phyloP scores from a whole-genome alignment of 2,797 vertebrate genomes.

The Tragopan temminckii region DNA sequence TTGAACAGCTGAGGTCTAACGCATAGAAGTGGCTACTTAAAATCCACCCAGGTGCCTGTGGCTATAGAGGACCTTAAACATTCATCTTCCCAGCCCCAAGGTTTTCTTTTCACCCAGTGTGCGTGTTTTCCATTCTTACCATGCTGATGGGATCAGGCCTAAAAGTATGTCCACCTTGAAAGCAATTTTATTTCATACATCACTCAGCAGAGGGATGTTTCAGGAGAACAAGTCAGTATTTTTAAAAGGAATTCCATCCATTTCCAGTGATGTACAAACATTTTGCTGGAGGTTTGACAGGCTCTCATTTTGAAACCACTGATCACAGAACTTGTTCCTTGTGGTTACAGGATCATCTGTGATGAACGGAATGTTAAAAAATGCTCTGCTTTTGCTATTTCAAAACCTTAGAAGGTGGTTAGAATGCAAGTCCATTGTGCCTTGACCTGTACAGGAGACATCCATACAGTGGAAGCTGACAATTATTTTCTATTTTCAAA shows the following conservation, averaged over 20 bases:
- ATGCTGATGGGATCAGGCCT: background rate
- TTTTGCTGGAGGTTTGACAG: background rate
- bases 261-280: rapidly evolving
- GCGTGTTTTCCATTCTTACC: background rate
- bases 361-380: background rate
- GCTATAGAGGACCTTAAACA: background rate
- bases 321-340: background rate
- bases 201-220: background rate
- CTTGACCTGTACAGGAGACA: background rate
- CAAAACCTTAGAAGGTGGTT: background rate
- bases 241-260: background rate
- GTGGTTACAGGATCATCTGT: background rate
- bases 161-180: background rate
- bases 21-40: background rate
- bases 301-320: background rate
- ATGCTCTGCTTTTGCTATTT: background rate
- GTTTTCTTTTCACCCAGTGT: rapidly evolving
- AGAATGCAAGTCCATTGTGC: background rate
- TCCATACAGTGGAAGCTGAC: background rate
- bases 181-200: background rate
- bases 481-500: background rate
- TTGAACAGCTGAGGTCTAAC: background rate
- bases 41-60: background rate
- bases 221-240: background rate
- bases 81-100: background rate